These are phyloP conservation scores for Motacilla alba DNA, from an alignment of 2,113 vertebrate species.

Conservation along the genomic window DNA sequence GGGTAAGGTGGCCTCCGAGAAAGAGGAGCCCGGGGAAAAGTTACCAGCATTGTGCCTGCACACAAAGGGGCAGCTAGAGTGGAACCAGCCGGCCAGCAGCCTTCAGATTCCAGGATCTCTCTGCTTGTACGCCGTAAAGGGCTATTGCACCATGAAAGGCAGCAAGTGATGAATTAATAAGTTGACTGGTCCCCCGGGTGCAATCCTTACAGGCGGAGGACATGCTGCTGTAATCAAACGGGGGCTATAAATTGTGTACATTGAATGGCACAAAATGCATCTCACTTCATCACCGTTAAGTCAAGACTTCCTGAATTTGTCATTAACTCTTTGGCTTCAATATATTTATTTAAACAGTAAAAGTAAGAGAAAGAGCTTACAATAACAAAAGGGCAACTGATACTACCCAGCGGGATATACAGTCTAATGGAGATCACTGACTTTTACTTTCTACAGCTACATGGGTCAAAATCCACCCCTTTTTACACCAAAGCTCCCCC, in stretches of 20 bases:
- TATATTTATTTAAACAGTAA: conserved; percentile 71
- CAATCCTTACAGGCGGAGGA: conserved; percentile 79
- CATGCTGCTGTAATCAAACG: conserved; percentile 79
- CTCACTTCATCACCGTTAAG: conserved; percentile 70
- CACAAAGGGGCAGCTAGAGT: conserved; percentile 84
- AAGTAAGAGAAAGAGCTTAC: conserved; percentile 62
- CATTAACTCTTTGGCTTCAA: conserved; percentile 67
- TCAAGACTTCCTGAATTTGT: conserved; percentile 70
- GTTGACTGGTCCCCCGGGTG: conserved; percentile 80
- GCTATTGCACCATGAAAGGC: conserved; percentile 73
- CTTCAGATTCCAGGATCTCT: conserved; percentile 75
- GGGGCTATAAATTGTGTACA: conserved; percentile 78
- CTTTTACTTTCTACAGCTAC: conserved; percentile 52
- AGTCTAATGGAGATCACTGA: conserved; percentile 53
- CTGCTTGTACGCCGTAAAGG: conserved; percentile 73
- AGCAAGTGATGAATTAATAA: conserved; percentile 87
- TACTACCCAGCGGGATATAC: conserved; percentile 60
- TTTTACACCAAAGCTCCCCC: conserved; percentile 13
- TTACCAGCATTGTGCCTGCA: conserved; percentile 78
- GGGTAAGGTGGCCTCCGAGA: conserved; percentile 39
- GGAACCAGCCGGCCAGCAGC: conserved; percentile 78
- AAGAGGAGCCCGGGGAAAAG: conserved; percentile 59
- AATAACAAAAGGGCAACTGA: conserved; percentile 65
- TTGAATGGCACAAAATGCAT: conserved; percentile 56
- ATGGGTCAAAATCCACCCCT: conserved; percentile 35